Conservation (phyloP, 2,888 invertebrate genomes). For the Blastobasis lacticolella region DNA sequence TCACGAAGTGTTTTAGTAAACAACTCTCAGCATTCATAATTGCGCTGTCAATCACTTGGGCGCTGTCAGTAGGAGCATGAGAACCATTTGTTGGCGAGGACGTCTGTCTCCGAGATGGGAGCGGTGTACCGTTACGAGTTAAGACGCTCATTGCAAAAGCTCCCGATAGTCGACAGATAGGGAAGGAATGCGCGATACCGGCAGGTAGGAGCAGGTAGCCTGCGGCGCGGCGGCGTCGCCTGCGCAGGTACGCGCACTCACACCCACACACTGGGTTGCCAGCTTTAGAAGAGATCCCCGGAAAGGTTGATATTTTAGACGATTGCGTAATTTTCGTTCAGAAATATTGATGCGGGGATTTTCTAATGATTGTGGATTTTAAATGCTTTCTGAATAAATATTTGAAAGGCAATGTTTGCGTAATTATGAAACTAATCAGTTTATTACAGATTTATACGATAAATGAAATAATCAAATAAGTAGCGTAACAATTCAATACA, state of each 20-base stretch:
- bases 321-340: too few species aligned
- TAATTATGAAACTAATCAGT: too few species aligned
- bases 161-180: slow-evolving; percentile 57
- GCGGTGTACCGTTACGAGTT: slow-evolving; percentile 53
- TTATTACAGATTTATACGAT: too few species aligned
- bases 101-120: slow-evolving; percentile 27
- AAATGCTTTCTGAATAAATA: too few species aligned
- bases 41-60: slow-evolving; percentile 47
- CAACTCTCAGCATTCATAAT: slow-evolving; percentile 44
- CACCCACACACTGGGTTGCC: slow-evolving; percentile 7
- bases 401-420: too few species aligned
- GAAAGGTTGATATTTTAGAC: too few species aligned
- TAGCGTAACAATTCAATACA: too few species aligned
- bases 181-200: slow-evolving; percentile 57
- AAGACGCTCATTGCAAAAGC: slow-evolving; percentile 34
- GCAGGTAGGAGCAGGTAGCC: slow-evolving; percentile 25
- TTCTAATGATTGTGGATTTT: too few species aligned
- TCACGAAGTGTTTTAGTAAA: slow-evolving; percentile 18
- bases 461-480: too few species aligned
- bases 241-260: slow-evolving; percentile 29
- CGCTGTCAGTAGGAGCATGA: slow-evolving; percentile 27
- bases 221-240: not conserved
- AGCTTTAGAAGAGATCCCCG: slow-evolving; percentile 3
- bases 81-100: slow-evolving; percentile 38
- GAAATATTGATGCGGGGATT: too few species aligned